phyloP scores from a whole-genome alignment of 2,797 vertebrate species.

The Dicrostonyx torquatus region DNA sequence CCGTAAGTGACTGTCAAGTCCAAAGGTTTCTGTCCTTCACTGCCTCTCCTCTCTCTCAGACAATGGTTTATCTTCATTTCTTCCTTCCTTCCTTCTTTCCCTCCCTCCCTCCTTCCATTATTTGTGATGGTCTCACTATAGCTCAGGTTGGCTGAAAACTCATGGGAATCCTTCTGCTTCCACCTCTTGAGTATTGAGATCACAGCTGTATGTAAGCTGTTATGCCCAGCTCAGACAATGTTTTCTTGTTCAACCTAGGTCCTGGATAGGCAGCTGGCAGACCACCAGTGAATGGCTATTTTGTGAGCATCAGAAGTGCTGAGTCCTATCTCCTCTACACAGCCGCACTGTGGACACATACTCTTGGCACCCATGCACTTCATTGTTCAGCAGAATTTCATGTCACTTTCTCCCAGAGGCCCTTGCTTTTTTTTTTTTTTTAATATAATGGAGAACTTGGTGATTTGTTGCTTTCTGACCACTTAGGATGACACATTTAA shows the following conservation, averaged over 20 bases:
- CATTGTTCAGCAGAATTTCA: not conserved
- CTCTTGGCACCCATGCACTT: not conserved
- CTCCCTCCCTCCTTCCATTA: fast-evolving
- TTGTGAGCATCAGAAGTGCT: not conserved
- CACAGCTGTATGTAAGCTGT: not conserved
- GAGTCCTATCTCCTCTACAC: too few species aligned
- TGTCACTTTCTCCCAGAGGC: not conserved
- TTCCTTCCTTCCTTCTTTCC: too few species aligned
- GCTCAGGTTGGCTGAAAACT: not conserved
- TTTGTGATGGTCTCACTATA: not conserved
- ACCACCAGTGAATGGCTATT: not conserved
- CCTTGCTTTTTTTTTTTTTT: not conserved
- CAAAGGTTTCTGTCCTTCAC: not conserved
- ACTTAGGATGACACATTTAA: constrained; percentile 21
- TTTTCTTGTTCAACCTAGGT: not conserved
- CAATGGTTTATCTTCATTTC: not conserved
- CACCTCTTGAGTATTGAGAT: not conserved
- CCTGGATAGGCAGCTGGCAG: not conserved
- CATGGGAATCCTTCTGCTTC: not conserved
- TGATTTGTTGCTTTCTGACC: constrained; percentile 34
- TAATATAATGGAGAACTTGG: not conserved
- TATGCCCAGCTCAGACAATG: not conserved
- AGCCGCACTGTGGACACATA: not conserved
- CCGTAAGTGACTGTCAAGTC: not conserved
- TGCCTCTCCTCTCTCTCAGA: not conserved